Evolutionary conservation across 2,113 vertebrate genomes (phyloP), one percentile per base, ranked within the genome.

Genomic region (Pristiophorus japonicus): DNA sequence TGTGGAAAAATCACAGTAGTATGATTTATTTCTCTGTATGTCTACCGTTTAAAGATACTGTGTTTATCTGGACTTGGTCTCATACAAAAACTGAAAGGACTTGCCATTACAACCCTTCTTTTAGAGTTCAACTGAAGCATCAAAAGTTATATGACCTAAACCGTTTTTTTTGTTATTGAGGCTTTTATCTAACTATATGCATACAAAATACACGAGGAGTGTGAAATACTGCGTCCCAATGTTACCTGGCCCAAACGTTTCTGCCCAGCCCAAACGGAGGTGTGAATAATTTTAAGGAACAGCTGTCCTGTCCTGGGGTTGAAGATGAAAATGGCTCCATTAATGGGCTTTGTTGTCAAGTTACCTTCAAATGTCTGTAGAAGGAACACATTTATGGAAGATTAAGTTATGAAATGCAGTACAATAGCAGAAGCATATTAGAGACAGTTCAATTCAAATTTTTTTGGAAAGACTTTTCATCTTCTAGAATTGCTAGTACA

Each of bases 311-410:
- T 99, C 95, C 99, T 98, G 96, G 99, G 99, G 96, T 99, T 99
- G 97, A 99, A 99, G 97, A 99, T 99, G 97, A 99, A 99, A 97
- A 99, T 99, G 95, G 99, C 99, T 96, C 99, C 99, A 0, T 99
- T 99, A 97, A 99, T 99, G 75, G 99, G 99, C 97, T 99, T 99
- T 0, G 99, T 99, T 62, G 99, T 99, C 97, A 99, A 98, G 96
- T 99, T 99, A 95, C 99, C 99, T 97, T 99, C 99, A 97, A 99
- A 99, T 51, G 99, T 99, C 99, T 99, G 96, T 95, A 84, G 96
- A 96, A 97, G 96, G 96, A 88, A 70, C 38, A 38, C 4, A 81
- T 75, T 59, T 0, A 95, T n/a, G 55, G 3, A 0, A 30, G 14
- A 87, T 1, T 59, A 59, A 27, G 22, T 65, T 63, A 65, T 20